Evolutionary conservation across 2,797 vertebrate genomes (phyloP).

Genomic region (Sebastes kiyomatsui): DNA sequence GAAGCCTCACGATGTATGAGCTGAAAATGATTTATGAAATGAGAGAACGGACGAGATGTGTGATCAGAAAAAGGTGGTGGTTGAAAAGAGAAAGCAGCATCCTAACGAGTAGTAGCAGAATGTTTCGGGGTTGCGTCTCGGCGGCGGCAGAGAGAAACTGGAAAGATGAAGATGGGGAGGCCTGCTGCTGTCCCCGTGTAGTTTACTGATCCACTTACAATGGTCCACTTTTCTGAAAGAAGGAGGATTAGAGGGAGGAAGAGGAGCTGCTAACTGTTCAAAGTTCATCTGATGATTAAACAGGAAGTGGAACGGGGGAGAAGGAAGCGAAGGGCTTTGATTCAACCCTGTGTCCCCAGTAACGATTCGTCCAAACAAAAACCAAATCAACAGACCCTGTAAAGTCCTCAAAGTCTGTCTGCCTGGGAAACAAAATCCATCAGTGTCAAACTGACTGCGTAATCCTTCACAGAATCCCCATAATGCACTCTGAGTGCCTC

Average conservation of each 20-base stretch:
- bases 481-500: slow-evolving; percentile 4
- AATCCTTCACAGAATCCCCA: slow-evolving; percentile 26
- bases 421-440: slow-evolving; percentile 30
- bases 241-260: slow-evolving; percentile 20
- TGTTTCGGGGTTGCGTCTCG: not conserved
- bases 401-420: slow-evolving; percentile 52
- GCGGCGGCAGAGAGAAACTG: not conserved
- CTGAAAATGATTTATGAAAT: slow-evolving; percentile 5
- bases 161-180: slow-evolving; percentile 18
- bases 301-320: slow-evolving; percentile 17
- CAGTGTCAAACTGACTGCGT: slow-evolving; percentile 37
- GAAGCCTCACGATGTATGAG: not conserved
- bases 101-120: slow-evolving; percentile 59
- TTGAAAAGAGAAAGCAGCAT: slow-evolving; percentile 47
- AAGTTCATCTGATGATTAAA: slow-evolving; percentile 58
- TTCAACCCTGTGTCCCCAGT: slow-evolving; percentile 64
- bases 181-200: slow-evolving; percentile 20
- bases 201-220: slow-evolving; percentile 29
- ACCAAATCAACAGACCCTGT: slow-evolving; percentile 50
- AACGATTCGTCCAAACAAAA: slow-evolving; percentile 25
- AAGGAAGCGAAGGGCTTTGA: slow-evolving; percentile 40
- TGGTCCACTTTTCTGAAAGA: slow-evolving; percentile 31
- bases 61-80: slow-evolving; percentile 5
- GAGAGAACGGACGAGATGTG: not conserved
- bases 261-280: slow-evolving; percentile 38